phyloP scores from a whole-genome alignment of 2,113 vertebrate species.

The Thomomys bottae region DNA sequence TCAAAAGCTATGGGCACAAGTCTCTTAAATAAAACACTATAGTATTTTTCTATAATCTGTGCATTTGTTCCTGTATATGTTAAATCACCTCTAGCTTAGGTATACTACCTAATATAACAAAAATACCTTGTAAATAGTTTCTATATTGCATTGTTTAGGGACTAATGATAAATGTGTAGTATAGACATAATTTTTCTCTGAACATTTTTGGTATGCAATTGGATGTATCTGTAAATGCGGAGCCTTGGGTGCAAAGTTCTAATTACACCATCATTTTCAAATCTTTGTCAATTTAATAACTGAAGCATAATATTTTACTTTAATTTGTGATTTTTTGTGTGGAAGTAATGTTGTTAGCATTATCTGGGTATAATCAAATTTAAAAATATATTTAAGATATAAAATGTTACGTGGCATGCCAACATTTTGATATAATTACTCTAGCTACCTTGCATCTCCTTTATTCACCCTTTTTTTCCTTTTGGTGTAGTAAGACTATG shows the following conservation, averaged over 20 bases:
- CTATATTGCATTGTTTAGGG: not conserved
- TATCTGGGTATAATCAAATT: not conserved
- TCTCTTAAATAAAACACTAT: not conserved
- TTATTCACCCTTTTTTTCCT: not conserved
- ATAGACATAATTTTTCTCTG: not conserved
- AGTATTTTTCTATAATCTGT: not conserved
- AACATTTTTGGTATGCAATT: not conserved
- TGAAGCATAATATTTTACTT: slow-evolving; percentile 12
- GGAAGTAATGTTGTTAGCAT: not conserved
- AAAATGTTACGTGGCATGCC: not conserved
- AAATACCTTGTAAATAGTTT: not conserved
- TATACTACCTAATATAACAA: not conserved
- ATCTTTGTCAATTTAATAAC: not conserved
- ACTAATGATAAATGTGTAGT: not conserved
- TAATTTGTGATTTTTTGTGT: slow-evolving; percentile 36
- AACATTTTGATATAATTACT: not conserved
- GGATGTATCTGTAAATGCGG: not conserved
- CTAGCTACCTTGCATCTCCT: not conserved
- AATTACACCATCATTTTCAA: not conserved
- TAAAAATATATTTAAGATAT: not conserved
- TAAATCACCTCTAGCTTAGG: not conserved
- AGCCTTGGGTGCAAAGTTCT: not conserved
- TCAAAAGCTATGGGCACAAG: not conserved
- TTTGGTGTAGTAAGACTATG: not conserved
- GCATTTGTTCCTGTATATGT: not conserved